Conservation (phyloP, 1,140 invertebrate genomes). For the Phymastichus coffea region DNA sequence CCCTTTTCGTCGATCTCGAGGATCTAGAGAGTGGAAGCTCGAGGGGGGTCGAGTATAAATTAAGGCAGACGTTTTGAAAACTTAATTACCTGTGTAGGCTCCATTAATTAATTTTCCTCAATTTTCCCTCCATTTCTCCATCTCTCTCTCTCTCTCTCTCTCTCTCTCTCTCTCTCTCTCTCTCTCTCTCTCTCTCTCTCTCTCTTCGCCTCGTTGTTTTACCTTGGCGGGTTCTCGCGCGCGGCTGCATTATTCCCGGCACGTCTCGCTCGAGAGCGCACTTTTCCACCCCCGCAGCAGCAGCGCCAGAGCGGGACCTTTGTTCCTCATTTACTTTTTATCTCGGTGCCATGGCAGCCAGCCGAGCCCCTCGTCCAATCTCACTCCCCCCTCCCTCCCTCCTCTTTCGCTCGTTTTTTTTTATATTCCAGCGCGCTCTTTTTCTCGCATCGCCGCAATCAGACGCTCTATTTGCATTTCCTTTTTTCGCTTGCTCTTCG, state of each 20-base stretch:
- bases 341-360: constrained; percentile 36
- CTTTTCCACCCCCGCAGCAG: constrained; percentile 31
- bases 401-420: constrained; percentile 10
- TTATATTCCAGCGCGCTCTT: constrained; percentile 10
- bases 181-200: constrained; percentile 27
- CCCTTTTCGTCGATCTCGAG: constrained; percentile 21
- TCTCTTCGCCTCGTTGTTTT: constrained; percentile 13
- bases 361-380: not conserved
- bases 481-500: not conserved
- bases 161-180: constrained; percentile 25
- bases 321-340: constrained; percentile 57
- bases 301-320: constrained; percentile 45
- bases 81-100: constrained; percentile 56
- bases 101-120: constrained; percentile 56
- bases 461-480: constrained; percentile 25
- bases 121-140: constrained; percentile 42
- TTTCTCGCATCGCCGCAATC: constrained; percentile 5
- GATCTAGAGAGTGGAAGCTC: constrained; percentile 10
- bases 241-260: constrained; percentile 53
- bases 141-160: constrained; percentile 22
- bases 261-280: constrained; percentile 46
- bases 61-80: constrained; percentile 53
- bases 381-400: constrained; percentile 6
- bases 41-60: constrained; percentile 31
- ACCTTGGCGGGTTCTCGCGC: constrained; percentile 37